Percentiles rank a stretch among this genome's conserved stretches.
phyloP scores from a whole-genome alignment of 2,888 invertebrate genomes.

The Eudemis profundana region DNA sequence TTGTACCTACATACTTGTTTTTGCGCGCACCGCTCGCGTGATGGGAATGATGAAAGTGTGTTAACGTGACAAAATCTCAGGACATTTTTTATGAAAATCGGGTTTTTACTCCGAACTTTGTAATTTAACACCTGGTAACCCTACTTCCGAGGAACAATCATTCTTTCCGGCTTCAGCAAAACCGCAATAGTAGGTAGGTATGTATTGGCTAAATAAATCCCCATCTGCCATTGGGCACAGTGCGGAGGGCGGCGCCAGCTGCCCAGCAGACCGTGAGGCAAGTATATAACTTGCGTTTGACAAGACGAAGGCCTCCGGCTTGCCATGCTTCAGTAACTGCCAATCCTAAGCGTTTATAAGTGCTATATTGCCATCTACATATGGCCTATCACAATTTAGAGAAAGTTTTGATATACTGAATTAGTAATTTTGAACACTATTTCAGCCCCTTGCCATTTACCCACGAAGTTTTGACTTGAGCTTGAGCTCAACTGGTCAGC shows the following conservation, averaged over 20 bases:
- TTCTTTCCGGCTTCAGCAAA: no score
- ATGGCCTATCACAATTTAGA: not conserved
- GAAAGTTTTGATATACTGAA: not conserved
- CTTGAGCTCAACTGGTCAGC: no score
- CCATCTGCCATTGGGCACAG: slow-evolving; percentile 19
- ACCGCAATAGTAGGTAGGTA: no score
- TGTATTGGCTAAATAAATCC: slow-evolving; percentile 12
- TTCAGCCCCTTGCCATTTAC: not conserved
- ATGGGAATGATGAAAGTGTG: no score
- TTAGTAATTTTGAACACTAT: not conserved
- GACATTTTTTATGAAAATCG: no score
- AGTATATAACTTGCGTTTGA: slow-evolving; percentile 18
- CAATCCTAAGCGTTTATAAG: slow-evolving; percentile 57
- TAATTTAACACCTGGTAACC: no score
- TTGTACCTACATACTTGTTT: no score
- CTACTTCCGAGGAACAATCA: no score
- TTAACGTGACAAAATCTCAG: no score
- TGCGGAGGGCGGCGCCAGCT: slow-evolving; percentile 59
- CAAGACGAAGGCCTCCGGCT: slow-evolving; percentile 56
- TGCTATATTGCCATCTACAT: not conserved
- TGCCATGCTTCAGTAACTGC: slow-evolving; percentile 63
- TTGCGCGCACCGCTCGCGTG: no score
- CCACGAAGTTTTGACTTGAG: no score
- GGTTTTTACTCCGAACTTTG: no score
- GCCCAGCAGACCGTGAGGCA: slow-evolving; percentile 57